Evolutionary conservation across 2,888 invertebrate genomes (phyloP).

Genomic region (Dorcus parallelipipedus): DNA sequence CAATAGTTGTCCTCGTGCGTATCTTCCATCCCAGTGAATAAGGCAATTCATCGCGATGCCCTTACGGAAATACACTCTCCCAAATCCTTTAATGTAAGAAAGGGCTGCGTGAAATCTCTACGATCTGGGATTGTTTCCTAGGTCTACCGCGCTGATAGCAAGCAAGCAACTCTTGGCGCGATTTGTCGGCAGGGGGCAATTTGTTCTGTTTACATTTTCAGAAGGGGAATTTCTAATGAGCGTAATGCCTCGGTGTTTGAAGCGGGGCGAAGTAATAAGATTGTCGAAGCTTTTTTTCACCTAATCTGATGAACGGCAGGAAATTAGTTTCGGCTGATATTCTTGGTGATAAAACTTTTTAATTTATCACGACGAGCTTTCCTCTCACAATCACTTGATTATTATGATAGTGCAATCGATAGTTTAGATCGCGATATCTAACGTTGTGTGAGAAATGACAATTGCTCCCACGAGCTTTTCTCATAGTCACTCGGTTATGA

Average conservation of each 20-base stretch:
- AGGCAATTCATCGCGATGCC: too few relatives aligned
- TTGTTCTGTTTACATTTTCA: constrained; percentile 1
- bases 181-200: constrained; percentile 8
- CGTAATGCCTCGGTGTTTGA: constrained; percentile 1
- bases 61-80: too few relatives aligned
- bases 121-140: too few relatives aligned
- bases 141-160: neutral
- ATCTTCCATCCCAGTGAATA: too few relatives aligned
- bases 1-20: too few relatives aligned
- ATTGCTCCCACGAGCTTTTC: too few relatives aligned
- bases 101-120: too few relatives aligned
- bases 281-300: constrained; percentile 3
- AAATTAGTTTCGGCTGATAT: neutral
- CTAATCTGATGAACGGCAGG: neutral
- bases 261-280: constrained; percentile 6
- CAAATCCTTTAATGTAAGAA: too few relatives aligned
- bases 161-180: constrained; percentile 1
- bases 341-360: constrained; percentile 5
- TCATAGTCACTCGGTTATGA: too few relatives aligned
- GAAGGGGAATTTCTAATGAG: constrained; percentile 11
- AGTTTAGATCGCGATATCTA: too few relatives aligned
- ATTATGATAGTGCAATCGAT: neutral
- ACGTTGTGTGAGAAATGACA: too few relatives aligned
- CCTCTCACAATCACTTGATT: neutral
- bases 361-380: constrained; percentile 2